phyloP scores from a whole-genome alignment of 2,888 invertebrate species.

The Crossocerus cetratus region DNA sequence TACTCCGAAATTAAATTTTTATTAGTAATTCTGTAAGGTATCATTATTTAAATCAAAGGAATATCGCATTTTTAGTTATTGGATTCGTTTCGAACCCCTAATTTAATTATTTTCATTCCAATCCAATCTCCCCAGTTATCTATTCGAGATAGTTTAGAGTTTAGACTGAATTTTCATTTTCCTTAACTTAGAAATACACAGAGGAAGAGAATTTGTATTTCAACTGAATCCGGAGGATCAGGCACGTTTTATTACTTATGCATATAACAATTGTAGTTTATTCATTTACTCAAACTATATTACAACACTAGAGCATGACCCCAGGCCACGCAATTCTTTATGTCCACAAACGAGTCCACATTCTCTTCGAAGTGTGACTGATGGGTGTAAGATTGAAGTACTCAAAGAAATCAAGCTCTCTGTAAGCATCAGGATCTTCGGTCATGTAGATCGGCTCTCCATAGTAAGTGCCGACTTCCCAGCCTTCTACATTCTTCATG shows the following conservation, averaged over 20 bases:
- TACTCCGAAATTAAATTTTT: no score
- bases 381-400: background rate
- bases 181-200: no score
- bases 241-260: background rate
- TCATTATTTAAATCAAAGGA: no score
- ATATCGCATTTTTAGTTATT: no score
- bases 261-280: background rate
- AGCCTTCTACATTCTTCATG: constrained; percentile 93
- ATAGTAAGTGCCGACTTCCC: constrained; percentile 94
- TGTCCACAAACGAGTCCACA: background rate
- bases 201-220: no score
- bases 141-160: no score
- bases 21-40: no score
- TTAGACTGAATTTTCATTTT: no score
- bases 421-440: background rate
- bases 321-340: constrained; percentile 78
- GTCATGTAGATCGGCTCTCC: constrained; percentile 87
- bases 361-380: background rate
- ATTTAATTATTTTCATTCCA: no score
- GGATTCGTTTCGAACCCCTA: no score
- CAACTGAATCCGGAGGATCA: no score
- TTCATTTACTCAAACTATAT: background rate
- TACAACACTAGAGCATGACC: background rate
- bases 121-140: no score
- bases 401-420: background rate